phyloP scores from a whole-genome alignment of 2,113 vertebrate genomes.

The Tenebrosternarchus preto region DNA sequence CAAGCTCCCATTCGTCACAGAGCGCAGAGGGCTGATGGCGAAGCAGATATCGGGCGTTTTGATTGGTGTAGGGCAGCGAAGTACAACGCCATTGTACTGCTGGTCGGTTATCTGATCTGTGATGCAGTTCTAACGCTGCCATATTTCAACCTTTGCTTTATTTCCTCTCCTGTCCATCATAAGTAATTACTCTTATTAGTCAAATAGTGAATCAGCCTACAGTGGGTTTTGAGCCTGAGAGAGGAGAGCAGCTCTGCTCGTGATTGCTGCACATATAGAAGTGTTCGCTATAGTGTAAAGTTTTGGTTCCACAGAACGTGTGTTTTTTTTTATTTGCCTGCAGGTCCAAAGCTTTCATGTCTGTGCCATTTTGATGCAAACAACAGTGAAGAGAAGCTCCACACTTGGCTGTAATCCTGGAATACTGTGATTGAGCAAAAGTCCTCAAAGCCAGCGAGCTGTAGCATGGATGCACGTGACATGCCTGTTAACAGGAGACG shows the following conservation, averaged over 20 bases:
- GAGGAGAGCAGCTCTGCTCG: slow-evolving; percentile 23
- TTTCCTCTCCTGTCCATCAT: slow-evolving; percentile 21
- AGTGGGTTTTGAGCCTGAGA: slow-evolving; percentile 11
- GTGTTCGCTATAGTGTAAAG: too few species aligned
- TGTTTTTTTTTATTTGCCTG: too few species aligned
- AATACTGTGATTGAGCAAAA: too few species aligned
- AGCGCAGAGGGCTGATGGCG: background rate
- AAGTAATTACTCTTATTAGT: slow-evolving; percentile 40
- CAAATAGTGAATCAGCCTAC: background rate
- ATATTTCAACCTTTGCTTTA: slow-evolving; percentile 6
- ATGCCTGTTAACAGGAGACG: background rate
- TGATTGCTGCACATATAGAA: too few species aligned
- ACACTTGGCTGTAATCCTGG: too few species aligned
- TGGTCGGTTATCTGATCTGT: slow-evolving; percentile 3
- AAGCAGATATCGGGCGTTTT: slow-evolving; percentile 54
- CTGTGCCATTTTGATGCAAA: too few species aligned
- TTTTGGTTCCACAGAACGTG: too few species aligned
- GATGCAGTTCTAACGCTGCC: background rate
- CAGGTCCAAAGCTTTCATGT: too few species aligned
- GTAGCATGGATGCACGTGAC: background rate
- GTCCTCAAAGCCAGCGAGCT: background rate
- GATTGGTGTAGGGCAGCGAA: background rate
- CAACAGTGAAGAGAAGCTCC: too few species aligned
- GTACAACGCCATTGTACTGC: background rate
- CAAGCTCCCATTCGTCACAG: slow-evolving; percentile 59